phyloP scores from a whole-genome alignment of 2,888 invertebrate genomes.

The Drepana falcataria region DNA sequence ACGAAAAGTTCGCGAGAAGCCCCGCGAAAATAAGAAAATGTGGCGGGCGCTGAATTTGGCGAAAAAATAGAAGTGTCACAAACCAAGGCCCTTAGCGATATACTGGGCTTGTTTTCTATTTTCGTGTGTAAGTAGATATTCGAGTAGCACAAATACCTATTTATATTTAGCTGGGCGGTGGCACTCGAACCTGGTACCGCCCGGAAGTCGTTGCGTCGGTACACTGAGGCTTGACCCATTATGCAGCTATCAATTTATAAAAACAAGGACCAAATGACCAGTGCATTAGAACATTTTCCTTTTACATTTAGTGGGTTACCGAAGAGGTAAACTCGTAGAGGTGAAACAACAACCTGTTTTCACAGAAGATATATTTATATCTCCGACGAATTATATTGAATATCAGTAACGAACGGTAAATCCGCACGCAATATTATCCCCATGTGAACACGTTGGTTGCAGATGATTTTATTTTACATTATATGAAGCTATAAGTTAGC shows the following conservation, averaged over 20 bases:
- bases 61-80: slow-evolving; percentile 25
- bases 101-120: slow-evolving; percentile 30
- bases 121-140: slow-evolving; percentile 21
- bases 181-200: slow-evolving; percentile 40
- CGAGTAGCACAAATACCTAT: slow-evolving; percentile 33
- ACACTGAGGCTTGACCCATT: slow-evolving; percentile 50
- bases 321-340: too few species aligned
- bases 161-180: slow-evolving; percentile 42
- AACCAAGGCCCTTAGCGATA: slow-evolving; percentile 29
- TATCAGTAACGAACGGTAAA: too few species aligned
- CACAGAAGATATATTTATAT: too few species aligned
- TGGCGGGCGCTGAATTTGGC: slow-evolving; percentile 8
- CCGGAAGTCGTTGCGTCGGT: slow-evolving; percentile 56
- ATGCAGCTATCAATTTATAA: slow-evolving; percentile 39
- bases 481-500: slow-evolving; percentile 12
- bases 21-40: slow-evolving; percentile 5
- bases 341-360: too few species aligned
- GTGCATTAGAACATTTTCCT: slow-evolving; percentile 18
- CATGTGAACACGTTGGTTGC: too few species aligned
- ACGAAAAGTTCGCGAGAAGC: slow-evolving; percentile 4
- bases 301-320: too few species aligned
- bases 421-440: too few species aligned
- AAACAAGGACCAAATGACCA: slow-evolving; percentile 30
- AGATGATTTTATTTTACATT: slow-evolving; percentile 3
- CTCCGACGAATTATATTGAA: too few species aligned